Conservation (phyloP, 1,140 invertebrate genomes). For the Papilio xuthus region DNA sequence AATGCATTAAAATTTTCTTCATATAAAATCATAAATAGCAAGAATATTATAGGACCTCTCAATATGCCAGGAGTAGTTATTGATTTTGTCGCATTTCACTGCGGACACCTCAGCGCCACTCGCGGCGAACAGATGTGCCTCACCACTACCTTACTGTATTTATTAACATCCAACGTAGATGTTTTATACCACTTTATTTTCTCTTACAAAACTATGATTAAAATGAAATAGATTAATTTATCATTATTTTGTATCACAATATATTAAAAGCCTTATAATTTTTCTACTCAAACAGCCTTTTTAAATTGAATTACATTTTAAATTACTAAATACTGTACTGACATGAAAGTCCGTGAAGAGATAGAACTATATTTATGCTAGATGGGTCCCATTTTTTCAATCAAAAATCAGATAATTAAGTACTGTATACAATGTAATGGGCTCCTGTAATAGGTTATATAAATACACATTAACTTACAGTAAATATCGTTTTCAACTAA, state of each 20-base stretch:
- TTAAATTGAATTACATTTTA: no score
- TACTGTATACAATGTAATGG: neutral
- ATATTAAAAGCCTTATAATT: no score
- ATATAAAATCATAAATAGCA: neutral
- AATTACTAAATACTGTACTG: no score
- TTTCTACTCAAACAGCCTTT: no score
- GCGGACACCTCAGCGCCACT: conserved; percentile 10
- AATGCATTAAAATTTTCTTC: neutral
- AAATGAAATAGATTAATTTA: neutral
- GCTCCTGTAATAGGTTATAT: neutral
- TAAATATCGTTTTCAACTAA: no score
- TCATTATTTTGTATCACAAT: no score
- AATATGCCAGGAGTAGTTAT: conserved; percentile 8
- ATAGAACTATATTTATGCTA: no score
- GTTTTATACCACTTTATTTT: conserved; percentile 9
- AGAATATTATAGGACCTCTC: neutral
- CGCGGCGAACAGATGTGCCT: conserved; percentile 13
- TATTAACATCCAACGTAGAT: neutral
- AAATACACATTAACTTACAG: no score
- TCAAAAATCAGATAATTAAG: no score
- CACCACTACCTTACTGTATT: neutral
- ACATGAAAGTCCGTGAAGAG: no score
- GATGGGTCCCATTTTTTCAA: no score
- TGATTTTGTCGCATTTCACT: conserved; percentile 21
- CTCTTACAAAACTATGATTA: neutral